phyloP scores from a whole-genome alignment of 2,888 invertebrate genomes.

The Tineola bisselliella region DNA sequence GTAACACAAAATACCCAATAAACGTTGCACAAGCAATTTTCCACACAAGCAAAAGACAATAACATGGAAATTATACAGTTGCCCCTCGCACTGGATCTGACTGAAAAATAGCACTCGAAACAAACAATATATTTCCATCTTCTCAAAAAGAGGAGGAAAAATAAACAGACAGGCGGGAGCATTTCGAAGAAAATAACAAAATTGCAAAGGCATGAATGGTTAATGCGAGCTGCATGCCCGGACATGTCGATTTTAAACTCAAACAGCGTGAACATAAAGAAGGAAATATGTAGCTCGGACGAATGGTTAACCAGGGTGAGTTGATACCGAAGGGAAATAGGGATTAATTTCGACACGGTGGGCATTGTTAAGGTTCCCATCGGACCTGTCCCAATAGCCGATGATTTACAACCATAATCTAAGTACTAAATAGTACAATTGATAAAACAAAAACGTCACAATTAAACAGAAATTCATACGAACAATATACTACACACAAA shows the following conservation, averaged over 20 bases:
- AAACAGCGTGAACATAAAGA: background rate
- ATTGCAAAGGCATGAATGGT: conserved; percentile 55
- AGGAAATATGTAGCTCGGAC: background rate
- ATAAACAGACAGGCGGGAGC: conserved; percentile 21
- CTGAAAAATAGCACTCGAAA: conserved; percentile 12
- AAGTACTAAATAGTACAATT: background rate
- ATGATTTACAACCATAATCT: background rate
- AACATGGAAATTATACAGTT: conserved; percentile 27
- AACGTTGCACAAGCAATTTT: conserved; percentile 5
- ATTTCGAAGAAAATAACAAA: conserved; percentile 43
- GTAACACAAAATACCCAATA: background rate
- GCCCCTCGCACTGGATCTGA: conserved; percentile 17
- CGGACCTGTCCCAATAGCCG: conserved; percentile 17
- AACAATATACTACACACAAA: too few relatives aligned
- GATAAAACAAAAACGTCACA: background rate
- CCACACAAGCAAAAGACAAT: conserved; percentile 19
- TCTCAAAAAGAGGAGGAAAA: conserved; percentile 26
- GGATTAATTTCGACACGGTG: conserved; percentile 13
- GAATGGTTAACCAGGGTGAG: background rate
- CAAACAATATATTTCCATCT: conserved; percentile 12
- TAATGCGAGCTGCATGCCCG: conserved; percentile 28
- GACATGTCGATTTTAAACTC: background rate
- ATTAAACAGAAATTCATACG: background rate
- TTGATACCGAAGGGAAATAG: background rate
- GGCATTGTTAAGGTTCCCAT: conserved; percentile 24